A percentile compares a stretch with the other conserved stretches of the same genome.
Conservation (phyloP, 1,140 invertebrate genomes). For the Drosophila navojoa region DNA sequence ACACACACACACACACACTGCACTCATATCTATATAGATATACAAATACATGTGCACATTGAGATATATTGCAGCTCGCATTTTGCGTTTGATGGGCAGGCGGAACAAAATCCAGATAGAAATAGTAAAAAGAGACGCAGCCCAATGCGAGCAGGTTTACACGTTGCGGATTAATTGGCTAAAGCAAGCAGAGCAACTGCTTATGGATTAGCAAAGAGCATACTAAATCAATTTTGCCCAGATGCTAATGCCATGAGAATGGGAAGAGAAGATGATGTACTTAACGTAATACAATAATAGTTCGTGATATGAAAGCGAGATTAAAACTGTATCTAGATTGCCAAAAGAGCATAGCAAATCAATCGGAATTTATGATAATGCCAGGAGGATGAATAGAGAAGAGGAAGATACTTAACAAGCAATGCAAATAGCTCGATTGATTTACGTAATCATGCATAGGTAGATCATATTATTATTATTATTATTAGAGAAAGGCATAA, state of each 20-base stretch:
- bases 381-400: not conserved
- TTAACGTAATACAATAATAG: too few relatives aligned
- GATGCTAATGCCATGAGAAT: too few relatives aligned
- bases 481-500: too few relatives aligned
- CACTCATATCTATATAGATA: constrained; percentile 25
- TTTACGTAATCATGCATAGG: too few relatives aligned
- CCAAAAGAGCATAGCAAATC: not conserved
- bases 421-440: too few relatives aligned
- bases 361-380: not conserved
- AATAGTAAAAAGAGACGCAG: constrained; percentile 18
- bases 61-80: constrained; percentile 16
- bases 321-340: not conserved
- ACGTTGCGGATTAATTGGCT: constrained; percentile 30
- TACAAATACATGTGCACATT: not conserved
- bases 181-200: not conserved
- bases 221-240: too few relatives aligned
- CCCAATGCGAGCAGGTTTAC: constrained; percentile 54
- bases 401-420: not conserved
- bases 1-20: not conserved
- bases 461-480: too few relatives aligned
- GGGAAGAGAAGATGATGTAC: too few relatives aligned
- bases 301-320: too few relatives aligned
- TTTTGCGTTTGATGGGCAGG: constrained; percentile 55
- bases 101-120: constrained; percentile 50
- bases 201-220: not conserved